Conservation (phyloP, 2,797 vertebrate genomes). For the Dipus sagitta region DNA sequence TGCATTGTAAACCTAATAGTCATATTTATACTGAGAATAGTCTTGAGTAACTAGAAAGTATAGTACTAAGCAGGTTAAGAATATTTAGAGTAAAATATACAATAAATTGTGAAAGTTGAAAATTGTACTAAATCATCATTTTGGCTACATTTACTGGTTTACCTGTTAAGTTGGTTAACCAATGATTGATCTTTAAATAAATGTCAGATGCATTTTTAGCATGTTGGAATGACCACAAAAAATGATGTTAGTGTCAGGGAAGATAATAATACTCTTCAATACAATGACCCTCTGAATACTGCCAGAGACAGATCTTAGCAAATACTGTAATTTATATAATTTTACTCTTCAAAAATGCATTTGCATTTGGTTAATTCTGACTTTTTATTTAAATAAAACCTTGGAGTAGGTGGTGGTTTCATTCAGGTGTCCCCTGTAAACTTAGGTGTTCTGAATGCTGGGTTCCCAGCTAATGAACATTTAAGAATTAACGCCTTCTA, state of each 20-base stretch:
- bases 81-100: not conserved
- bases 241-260: not conserved
- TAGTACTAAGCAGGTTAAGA: not conserved
- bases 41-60: not conserved
- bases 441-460: no score
- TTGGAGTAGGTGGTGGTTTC: no score
- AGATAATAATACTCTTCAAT: not conserved
- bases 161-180: conserved; percentile 2
- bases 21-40: not conserved
- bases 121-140: not conserved
- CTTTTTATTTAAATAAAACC: not conserved
- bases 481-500: no score
- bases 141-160: not conserved
- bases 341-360: not conserved
- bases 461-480: no score
- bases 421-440: no score
- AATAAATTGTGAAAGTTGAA: not conserved
- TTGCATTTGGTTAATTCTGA: not conserved
- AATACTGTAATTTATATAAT: not conserved
- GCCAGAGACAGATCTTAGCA: not conserved
- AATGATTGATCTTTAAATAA: not conserved
- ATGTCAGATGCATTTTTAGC: not conserved
- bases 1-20: not conserved
- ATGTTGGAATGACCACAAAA: not conserved
- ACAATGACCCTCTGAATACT: not conserved